Conservation (phyloP, 2,888 invertebrate species). For the Eudasyphora cyanicolor region DNA sequence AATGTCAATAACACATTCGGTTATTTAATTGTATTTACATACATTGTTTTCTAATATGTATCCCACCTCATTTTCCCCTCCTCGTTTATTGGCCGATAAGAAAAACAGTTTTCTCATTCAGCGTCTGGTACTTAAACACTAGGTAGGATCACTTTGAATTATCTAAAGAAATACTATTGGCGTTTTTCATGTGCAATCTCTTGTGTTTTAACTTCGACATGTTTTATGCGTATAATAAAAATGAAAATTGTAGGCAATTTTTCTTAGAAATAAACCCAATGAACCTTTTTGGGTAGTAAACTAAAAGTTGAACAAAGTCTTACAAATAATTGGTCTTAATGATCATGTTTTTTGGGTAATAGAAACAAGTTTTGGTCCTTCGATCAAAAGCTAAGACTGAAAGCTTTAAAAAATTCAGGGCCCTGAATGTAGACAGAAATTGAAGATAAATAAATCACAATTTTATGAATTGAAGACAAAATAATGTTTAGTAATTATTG, state of each 20-base stretch:
- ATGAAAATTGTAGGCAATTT: neutral
- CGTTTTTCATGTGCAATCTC: neutral
- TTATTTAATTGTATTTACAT: too few relatives aligned
- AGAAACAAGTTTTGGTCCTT: too few relatives aligned
- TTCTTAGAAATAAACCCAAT: neutral
- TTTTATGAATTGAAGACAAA: too few relatives aligned
- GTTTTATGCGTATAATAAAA: slow-evolving; percentile 15
- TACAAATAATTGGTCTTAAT: too few relatives aligned
- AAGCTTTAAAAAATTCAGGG: too few relatives aligned
- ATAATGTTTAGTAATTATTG: too few relatives aligned
- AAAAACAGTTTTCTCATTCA: neutral
- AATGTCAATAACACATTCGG: too few relatives aligned
- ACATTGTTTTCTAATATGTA: neutral
- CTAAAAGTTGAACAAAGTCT: too few relatives aligned
- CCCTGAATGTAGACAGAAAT: too few relatives aligned
- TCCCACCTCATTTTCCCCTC: neutral
- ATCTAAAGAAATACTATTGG: neutral
- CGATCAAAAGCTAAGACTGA: too few relatives aligned
- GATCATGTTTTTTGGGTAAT: too few relatives aligned
- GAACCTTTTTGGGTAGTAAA: neutral
- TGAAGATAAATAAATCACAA: too few relatives aligned
- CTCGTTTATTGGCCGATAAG: neutral
- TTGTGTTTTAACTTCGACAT: neutral
- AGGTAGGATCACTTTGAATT: neutral
- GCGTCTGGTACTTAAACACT: neutral